phyloP scores from a whole-genome alignment of 2,888 invertebrate genomes.

The Macrophya annulata region DNA sequence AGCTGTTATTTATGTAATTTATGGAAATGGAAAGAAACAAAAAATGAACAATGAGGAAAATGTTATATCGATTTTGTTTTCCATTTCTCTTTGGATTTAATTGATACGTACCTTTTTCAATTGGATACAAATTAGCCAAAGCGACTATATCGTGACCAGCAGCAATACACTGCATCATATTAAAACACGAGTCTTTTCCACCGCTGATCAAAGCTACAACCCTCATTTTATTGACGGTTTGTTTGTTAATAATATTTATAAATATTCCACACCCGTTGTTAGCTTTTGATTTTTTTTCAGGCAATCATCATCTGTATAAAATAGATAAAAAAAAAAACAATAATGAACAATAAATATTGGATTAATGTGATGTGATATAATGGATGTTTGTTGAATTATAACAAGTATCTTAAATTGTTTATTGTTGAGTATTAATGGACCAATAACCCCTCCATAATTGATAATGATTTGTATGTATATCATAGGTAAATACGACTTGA shows the following conservation, averaged over 20 bases:
- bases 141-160: conserved; percentile 98
- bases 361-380: conserved; percentile 14
- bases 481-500: neutral
- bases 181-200: conserved; percentile 99
- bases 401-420: conserved; percentile 37
- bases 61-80: neutral
- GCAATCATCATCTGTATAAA: conserved; percentile 43
- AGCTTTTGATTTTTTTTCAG: conserved; percentile 21
- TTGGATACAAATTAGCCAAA: conserved; percentile 96
- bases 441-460: conserved; percentile 20
- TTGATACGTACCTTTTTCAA: conserved; percentile 85
- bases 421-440: conserved; percentile 26
- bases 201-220: conserved; percentile 96
- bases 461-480: conserved; percentile 16
- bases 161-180: conserved; percentile 98
- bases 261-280: conserved; percentile 4
- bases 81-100: no score
- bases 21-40: neutral
- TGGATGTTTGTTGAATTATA: neutral
- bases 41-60: neutral
- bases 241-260: neutral
- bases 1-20: neutral
- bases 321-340: neutral
- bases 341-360: neutral
- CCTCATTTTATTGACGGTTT: conserved; percentile 84